phyloP scores from a whole-genome alignment of 2,888 invertebrate genomes.

The Parelbella ahira region DNA sequence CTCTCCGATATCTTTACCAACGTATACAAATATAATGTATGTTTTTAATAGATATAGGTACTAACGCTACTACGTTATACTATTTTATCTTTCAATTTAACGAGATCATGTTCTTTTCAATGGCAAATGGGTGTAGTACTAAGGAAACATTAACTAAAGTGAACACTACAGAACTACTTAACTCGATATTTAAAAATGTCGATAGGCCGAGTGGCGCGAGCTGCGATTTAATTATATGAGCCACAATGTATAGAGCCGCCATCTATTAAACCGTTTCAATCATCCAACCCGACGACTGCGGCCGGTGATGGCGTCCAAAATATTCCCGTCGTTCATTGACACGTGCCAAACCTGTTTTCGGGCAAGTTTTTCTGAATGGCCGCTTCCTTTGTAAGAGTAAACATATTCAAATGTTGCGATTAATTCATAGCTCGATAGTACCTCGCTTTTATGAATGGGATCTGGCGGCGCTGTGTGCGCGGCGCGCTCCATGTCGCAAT shows the following conservation, averaged over 20 bases:
- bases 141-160: no score
- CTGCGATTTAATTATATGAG: slow-evolving; percentile 49
- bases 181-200: no score
- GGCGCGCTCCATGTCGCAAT: slow-evolving; percentile 40
- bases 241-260: no score
- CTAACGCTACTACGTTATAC: no score
- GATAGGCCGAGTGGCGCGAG: slow-evolving; percentile 36
- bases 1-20: no score
- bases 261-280: slow-evolving; percentile 70
- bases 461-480: slow-evolving; percentile 55
- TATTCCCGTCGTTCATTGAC: slow-evolving; percentile 78
- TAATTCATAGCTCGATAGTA: slow-evolving; percentile 78
- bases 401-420: slow-evolving; percentile 81
- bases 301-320: slow-evolving; percentile 61
- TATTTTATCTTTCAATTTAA: no score
- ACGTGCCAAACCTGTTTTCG: slow-evolving; percentile 78
- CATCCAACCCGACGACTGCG: slow-evolving; percentile 58
- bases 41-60: no score
- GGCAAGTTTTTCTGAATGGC: slow-evolving; percentile 76
- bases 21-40: no score
- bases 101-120: no score
- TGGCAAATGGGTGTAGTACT: no score
- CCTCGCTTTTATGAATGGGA: slow-evolving; percentile 78
- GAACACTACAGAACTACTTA: no score
- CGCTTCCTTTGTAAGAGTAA: slow-evolving; percentile 78